These are phyloP conservation scores for Pegoplata infirma DNA, from an alignment of 2,888 invertebrate genomes.

Conservation along the genomic window DNA sequence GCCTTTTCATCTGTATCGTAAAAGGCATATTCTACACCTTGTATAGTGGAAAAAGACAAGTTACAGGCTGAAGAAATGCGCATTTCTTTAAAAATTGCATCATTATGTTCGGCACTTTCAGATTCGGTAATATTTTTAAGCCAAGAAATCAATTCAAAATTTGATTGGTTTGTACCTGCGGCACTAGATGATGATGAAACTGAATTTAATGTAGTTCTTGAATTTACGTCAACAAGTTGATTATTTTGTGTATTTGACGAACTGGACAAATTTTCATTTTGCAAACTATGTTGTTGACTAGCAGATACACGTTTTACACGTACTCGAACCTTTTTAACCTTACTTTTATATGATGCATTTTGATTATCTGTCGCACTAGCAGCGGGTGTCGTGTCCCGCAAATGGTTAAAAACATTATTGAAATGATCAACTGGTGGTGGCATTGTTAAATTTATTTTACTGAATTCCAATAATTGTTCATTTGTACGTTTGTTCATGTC, in stretches of 20 bases:
- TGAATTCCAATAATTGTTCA: slow-evolving; percentile 26
- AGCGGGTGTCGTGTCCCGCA: background rate
- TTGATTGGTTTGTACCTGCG: background rate
- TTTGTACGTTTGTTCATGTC: no score
- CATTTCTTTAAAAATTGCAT: slow-evolving; percentile 53
- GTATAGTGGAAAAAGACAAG: slow-evolving; percentile 63
- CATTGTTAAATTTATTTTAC: slow-evolving; percentile 10
- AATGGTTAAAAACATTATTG: slow-evolving; percentile 56
- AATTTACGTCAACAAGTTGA: background rate
- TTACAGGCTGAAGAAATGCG: slow-evolving; percentile 58
- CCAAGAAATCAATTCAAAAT: slow-evolving; percentile 62
- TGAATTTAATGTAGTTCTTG: background rate
- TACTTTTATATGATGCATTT: background rate
- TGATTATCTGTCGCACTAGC: background rate
- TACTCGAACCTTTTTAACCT: slow-evolving; percentile 47
- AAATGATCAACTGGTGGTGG: slow-evolving; percentile 41
- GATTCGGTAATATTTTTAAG: slow-evolving; percentile 54
- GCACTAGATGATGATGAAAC: background rate
- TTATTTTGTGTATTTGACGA: background rate
- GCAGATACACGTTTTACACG: slow-evolving; percentile 51
- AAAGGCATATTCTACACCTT: slow-evolving; percentile 69
- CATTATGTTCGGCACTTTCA: background rate
- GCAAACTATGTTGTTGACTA: background rate
- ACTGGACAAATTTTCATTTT: background rate
- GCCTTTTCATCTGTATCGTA: slow-evolving; percentile 64